Conservation (phyloP, 1,140 invertebrate species). For the Aleiodes sp. region DNA sequence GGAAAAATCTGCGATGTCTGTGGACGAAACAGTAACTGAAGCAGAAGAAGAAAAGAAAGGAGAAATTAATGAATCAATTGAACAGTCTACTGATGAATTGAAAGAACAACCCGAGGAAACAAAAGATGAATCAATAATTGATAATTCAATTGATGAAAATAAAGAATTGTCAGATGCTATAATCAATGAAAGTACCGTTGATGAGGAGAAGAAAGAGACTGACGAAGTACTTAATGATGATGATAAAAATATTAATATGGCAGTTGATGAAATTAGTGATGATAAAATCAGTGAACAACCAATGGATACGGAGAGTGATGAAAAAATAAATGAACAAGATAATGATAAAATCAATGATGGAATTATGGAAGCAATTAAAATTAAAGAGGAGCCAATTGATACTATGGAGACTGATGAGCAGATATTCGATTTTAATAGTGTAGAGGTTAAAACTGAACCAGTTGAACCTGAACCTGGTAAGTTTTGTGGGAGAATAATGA, state of each 20-base stretch:
- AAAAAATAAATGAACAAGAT: conserved; percentile 47
- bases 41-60: conserved; percentile 46
- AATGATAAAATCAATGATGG: conserved; percentile 27
- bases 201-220: conserved; percentile 44
- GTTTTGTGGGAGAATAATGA: too few relatives aligned
- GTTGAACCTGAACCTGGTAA: conserved; percentile 70
- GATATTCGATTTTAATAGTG: conserved; percentile 48
- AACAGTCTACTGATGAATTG: conserved; percentile 60
- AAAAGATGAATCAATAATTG: conserved; percentile 47
- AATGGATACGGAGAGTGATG: neutral
- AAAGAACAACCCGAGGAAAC: conserved; percentile 62
- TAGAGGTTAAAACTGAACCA: conserved; percentile 71
- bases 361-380: conserved; percentile 66
- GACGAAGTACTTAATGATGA: neutral
- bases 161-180: conserved; percentile 42
- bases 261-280: conserved; percentile 30
- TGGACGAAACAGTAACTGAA: conserved; percentile 29
- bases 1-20: conserved; percentile 46
- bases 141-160: conserved; percentile 54
- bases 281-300: neutral
- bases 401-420: conserved; percentile 41
- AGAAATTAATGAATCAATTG: conserved; percentile 45
- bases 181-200: conserved; percentile 45
- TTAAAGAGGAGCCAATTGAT: conserved; percentile 65
- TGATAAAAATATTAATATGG: conserved; percentile 20